Base-by-base conservation (phyloP, 2,797 vertebrate species). In the Corythornis leucogaster region DNA sequence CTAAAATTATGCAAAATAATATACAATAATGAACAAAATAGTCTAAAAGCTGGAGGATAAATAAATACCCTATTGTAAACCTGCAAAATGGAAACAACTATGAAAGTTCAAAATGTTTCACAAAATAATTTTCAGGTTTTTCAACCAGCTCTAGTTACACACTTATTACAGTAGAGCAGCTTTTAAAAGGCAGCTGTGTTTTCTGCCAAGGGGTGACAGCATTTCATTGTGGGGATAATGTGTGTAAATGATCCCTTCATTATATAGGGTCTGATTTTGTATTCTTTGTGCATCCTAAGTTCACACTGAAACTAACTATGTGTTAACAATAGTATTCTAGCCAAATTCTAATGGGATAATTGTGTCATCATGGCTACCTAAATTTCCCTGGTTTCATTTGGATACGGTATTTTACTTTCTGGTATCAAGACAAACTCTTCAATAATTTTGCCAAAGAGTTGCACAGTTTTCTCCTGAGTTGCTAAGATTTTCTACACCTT, bases 231-330 rank as follows among this genome's bases (percentile, higher is more conserved):
- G 82, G 77, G 76, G 70, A 92, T 92, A 95, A 94, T 85, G 80
- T 75, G 91, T 92, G 91, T 92, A 96, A 96, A 90, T 80, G 84
- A 96, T 90, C 94, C 95, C 55, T 83, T 93, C 93, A 92, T 91
- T 96, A 96, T 46, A 80, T 70, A 54, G 83, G 87, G 75, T 38
- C 87, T 94, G 93, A 92, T 93, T 88, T 80, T 62, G 81, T 68
- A 94, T 87, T 92, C 94, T 84, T 85, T 58, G 75, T 88, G 92
- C 92, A 94, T 92, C 90, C 92, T 45, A 28, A 86, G 24, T 86
- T 88, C 95, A 86, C 80, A 74, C 67, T 76, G 80, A 87, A 91
- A 68, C 75, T 54, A 69, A 69, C 90, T 93, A 45, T 28, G 80
- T 77, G 78, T 54, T 95, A 88, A 93, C 94, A 81, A 78, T 45